A percentile compares a stretch with the other conserved stretches of the same genome.
Conservation (phyloP, 2,888 invertebrate species). For the Nephrotoma guestfalica region DNA sequence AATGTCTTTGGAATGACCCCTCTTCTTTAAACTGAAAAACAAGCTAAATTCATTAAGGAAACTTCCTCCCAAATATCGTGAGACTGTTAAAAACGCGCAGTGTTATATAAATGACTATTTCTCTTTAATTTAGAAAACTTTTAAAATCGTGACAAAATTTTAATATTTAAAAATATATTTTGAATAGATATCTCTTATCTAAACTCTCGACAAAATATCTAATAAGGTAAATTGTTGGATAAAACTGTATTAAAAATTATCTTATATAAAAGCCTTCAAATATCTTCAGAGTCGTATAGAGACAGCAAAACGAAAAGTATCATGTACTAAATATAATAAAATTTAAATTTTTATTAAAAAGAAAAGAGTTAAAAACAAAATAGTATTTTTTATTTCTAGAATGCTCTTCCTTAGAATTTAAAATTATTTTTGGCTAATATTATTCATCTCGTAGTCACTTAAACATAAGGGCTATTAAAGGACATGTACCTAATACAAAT, state of each 20-base stretch:
- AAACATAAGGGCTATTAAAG: not conserved
- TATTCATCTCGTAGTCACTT: not conserved
- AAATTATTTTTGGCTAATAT: not conserved
- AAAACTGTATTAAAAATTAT: not conserved
- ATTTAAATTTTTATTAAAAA: not conserved
- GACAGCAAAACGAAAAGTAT: not conserved
- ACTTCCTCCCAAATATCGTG: no score
- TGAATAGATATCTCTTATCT: not conserved
- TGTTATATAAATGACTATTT: no score
- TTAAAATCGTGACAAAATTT: not conserved
- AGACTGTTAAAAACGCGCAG: no score
- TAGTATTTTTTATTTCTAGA: not conserved
- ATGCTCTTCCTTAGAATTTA: not conserved
- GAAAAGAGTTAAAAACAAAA: not conserved
- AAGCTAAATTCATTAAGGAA: no score
- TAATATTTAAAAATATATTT: not conserved
- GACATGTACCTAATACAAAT: not conserved
- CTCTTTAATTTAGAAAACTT: no score
- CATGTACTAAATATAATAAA: not conserved
- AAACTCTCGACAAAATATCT: not conserved
- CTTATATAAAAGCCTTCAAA: not conserved
- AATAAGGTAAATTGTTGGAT: not conserved
- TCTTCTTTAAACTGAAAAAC: no score
- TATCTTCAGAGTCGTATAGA: not conserved
- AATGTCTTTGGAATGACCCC: no score